phyloP scores from a whole-genome alignment of 2,888 invertebrate genomes.

The Rhagophthalmus giganteus region DNA sequence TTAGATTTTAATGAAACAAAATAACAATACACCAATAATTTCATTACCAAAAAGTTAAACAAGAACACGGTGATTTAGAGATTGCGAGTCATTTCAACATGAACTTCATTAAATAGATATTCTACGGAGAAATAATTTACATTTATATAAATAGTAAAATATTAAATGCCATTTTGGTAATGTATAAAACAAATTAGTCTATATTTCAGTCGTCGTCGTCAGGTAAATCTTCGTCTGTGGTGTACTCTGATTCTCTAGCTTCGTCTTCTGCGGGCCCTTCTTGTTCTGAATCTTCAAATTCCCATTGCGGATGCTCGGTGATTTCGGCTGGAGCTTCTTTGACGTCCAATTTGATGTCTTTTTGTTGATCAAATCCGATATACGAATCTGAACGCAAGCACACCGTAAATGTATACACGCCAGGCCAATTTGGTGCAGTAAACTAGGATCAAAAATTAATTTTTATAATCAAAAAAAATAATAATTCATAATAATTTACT shows the following conservation, averaged over 20 bases:
- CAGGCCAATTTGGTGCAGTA: conserved; percentile 93
- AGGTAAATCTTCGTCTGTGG: conserved; percentile 69
- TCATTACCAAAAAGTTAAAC: not conserved
- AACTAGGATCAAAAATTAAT: conserved; percentile 59
- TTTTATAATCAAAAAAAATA: too few relatives aligned
- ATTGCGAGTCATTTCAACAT: too few relatives aligned
- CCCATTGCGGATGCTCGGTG: conserved; percentile 96
- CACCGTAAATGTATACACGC: conserved; percentile 89
- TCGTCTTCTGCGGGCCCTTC: conserved; percentile 63
- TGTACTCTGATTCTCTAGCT: conserved; percentile 68
- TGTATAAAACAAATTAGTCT: conserved; percentile 19
- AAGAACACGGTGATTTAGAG: not conserved
- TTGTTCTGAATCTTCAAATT: conserved; percentile 90
- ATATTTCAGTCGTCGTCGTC: conserved; percentile 51
- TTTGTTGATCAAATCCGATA: conserved; percentile 92
- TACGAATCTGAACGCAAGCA: conserved; percentile 96
- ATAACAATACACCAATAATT: not conserved
- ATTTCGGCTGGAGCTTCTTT: conserved; percentile 92
- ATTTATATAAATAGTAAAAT: conserved; percentile 17
- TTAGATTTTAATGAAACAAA: not conserved
- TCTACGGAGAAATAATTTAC: conserved; percentile 22
- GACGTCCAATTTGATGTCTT: conserved; percentile 95
- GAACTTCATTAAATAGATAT: conserved; percentile 6
- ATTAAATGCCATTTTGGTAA: conserved; percentile 24
- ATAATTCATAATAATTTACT: too few relatives aligned